Evolutionary conservation across 2,888 invertebrate genomes (phyloP), one percentile per base, ranked within the genome.

Genomic region (Drosophila demipolita): DNA sequence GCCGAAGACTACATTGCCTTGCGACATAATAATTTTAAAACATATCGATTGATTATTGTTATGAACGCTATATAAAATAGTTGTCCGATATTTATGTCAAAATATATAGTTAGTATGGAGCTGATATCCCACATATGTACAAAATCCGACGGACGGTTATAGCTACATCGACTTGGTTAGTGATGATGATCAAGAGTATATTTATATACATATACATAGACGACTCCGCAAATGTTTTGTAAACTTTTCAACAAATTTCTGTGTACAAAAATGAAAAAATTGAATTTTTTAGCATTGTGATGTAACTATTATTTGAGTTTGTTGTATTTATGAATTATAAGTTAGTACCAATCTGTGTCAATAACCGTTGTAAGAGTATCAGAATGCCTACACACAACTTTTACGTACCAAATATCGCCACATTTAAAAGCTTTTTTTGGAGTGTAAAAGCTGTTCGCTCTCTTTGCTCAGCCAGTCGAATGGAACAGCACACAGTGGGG

Each of bases 361-460:
- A 32, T 12, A 40, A 9, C 2, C 38, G 2, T 54, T 23, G 35
- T 54, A 23, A 54, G 23, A 23, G 36, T 54, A 54, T 36, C 12
- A 17, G 11, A 8, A 12, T 49, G 17, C 17, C 5, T 38, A 2
- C 9, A 11, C 26, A 35, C 35, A 20, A 23, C 12, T 38, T 9
- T 53, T 23, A 8, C 40, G 17, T 20, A 11, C 3, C n/a, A 23
- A 29, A 8, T 23, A 45, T 33, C 26, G 32, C 32, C 11, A n/a
- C 9, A 12, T 26, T 32, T 6, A 23, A 58, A 50, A 42, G 32
- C 52, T 38, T 9, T 23, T 23, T 4, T 32, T 32, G 1, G 20
- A 29, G 20, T 17, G 20, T 15, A 38, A 38, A 20, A 38, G 60
- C 60, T 38, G 50, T 60, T 60, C 9, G 33, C 20, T 20, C 11